Evolutionary conservation across 2,113 vertebrate species (phyloP).

Genomic region (Ornithorhynchus anatinus): DNA sequence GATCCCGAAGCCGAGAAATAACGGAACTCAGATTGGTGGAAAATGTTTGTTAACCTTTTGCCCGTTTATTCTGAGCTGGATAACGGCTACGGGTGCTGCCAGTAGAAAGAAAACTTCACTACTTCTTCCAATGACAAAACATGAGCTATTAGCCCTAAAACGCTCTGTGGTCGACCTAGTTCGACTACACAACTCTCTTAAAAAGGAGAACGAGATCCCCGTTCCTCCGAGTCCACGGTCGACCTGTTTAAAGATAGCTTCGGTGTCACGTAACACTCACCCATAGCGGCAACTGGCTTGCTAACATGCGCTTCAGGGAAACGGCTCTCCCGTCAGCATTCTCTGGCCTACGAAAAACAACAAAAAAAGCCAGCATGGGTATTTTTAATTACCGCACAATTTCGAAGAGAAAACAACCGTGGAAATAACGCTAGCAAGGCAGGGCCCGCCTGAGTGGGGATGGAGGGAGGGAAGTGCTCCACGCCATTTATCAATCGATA

Average conservation of each 20-base stretch:
- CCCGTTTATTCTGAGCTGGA: no score
- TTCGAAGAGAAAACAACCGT: background rate
- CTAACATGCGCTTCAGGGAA: conserved; percentile 81
- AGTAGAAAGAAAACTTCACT: background rate
- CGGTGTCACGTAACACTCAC: conserved; percentile 71
- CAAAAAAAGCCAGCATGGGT: conserved; percentile 1
- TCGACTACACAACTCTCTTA: conserved; percentile 6
- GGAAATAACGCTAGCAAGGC: background rate
- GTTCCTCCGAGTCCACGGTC: background rate
- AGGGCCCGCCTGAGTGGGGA: background rate
- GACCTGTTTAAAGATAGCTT: background rate
- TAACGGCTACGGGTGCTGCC: no score
- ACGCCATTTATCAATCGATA: background rate
- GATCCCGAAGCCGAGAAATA: no score
- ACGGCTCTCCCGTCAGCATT: conserved; percentile 83
- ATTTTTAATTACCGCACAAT: background rate
- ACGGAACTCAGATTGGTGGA: no score
- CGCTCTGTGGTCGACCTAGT: background rate
- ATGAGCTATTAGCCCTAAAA: background rate
- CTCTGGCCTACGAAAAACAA: conserved; percentile 76
- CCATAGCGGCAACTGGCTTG: conserved; percentile 83
- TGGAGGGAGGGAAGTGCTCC: background rate
- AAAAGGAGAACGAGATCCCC: background rate
- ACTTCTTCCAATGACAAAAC: background rate
- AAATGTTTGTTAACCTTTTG: no score